Base-by-base conservation (phyloP, 2,888 invertebrate genomes). In the Nomada lathburiana region DNA sequence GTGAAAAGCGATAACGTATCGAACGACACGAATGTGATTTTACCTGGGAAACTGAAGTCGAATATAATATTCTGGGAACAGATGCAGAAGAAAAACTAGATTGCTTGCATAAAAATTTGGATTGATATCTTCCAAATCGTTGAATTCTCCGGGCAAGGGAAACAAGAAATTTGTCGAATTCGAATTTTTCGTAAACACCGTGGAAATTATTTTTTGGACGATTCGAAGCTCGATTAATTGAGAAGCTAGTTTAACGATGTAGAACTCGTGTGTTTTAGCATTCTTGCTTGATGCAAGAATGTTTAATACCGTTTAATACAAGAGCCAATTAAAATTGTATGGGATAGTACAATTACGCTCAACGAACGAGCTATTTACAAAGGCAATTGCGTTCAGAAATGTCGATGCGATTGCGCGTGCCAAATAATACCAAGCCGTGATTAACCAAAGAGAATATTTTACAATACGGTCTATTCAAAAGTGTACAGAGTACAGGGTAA, bases 21-120 rank as follows among this genome's bases (percentile, higher is more conserved):
- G 13, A 86, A 76, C 55, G 90, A 91, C 50, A 90, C 89, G 57
- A 84, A 83, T 55, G 85, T 91, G 10, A 91, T 92, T 57, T 89
- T 89, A 5, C 91, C 92, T 0, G 93, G 92, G n/a, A 93, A 91
- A 82, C 79, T 94, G 18, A 92, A 92, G 52, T 92, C 92, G 68
- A 93, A 93, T 76, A 93, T 94, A 63, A 88, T 91, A 83, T 94
- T 93, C 83, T 94, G 93, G 93, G 94, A 94, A 75, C 88, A 93
- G 78, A 83, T 93, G 76, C 91, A 93, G 57, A 90, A 79, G 57
- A 89, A 85, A 72, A 88, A 79, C 68, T 92, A 82, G 81, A 64
- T 42, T 57, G 2, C 9, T 2, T 10, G 3, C 20, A 29, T 36
- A 20, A 42, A 42, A 62, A 62, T 79, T 57, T 13, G 59, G 26